Base-by-base conservation (phyloP, 2,113 vertebrate species). In the Ophthalmolycus amberensis region DNA sequence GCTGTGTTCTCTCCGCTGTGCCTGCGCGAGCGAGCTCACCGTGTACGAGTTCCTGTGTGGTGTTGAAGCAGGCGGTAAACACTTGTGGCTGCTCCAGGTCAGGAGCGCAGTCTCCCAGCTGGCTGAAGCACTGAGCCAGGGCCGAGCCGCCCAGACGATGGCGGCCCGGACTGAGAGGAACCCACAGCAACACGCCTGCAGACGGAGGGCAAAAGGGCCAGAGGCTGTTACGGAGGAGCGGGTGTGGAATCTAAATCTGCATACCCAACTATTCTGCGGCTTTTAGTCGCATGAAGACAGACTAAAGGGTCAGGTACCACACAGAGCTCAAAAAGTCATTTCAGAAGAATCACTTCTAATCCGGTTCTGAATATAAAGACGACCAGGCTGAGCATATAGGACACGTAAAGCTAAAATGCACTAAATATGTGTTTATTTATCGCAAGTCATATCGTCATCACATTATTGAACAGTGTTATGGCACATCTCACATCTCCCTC, bases 121-220 rank as follows among this genome's bases (percentile, higher is more conserved):
- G 97, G 2, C 93, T 90, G 84, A 95, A 98, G 89, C 96, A 97
- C 91, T 99, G 97, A 82, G 97, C 97, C 85, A 99, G 82, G 5
- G 97, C 97, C 0, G 96, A 97, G 40, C 97, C 97, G 34, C 97
- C 97, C 0, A 98, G 82, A 0, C 97, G 95, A 82, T 97, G 93
- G 71, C 5, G 90, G 32, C 94, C 96, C 0, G 95, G 94, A 65
- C 71, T 95, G 37, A 98, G 75, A 27, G 96, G 95, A 58, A 98
- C 94, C 29, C 97, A 97, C 66, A 99, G 88, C 77, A 98, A 82
- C 65, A 91, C 85, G 42, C 97, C 97, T 99, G 85, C 10, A 68
- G 1, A 44, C 32, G 59, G 10, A 32, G 54, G n/a, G 78, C 63
- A 80, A 32, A 79, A 2, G 34, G 37, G 60, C 79, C 77, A 91